These are phyloP conservation scores for Troides aeacus DNA, from an alignment of 2,888 invertebrate species.

Conservation along the genomic window DNA sequence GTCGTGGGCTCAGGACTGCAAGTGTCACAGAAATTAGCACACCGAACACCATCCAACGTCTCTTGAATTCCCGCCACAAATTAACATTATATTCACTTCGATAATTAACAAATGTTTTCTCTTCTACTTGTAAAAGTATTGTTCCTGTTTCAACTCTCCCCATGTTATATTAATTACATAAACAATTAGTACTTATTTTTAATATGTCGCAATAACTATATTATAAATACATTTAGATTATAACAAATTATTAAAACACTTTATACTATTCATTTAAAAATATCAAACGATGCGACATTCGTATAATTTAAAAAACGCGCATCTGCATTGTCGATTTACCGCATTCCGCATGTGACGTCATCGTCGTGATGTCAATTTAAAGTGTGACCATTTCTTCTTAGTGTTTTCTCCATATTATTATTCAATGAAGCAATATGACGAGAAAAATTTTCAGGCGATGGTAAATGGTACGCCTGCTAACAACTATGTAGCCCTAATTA, in stretches of 20 bases:
- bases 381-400: no score
- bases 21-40: slow-evolving; percentile 53
- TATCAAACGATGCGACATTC: no score
- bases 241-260: background rate
- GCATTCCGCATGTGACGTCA: slow-evolving; percentile 22
- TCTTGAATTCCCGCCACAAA: slow-evolving; percentile 51
- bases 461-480: no score
- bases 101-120: slow-evolving; percentile 30
- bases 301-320: slow-evolving; percentile 48
- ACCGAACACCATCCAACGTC: slow-evolving; percentile 60
- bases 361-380: background rate
- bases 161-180: slow-evolving; percentile 23
- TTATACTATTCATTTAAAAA: background rate
- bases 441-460: no score
- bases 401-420: no score
- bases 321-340: slow-evolving; percentile 50
- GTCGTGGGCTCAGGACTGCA: slow-evolving; percentile 57
- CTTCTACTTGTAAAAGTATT: slow-evolving; percentile 32
- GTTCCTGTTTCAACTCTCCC: slow-evolving; percentile 34
- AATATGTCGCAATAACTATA: background rate
- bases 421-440: no score
- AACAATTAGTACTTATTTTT: background rate
- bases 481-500: no score
- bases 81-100: slow-evolving; percentile 48
- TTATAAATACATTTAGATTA: no score